Evolutionary conservation across 2,797 vertebrate genomes (phyloP), one percentile per base, ranked within the genome.

Genomic region (Benthosema pterotum): DNA sequence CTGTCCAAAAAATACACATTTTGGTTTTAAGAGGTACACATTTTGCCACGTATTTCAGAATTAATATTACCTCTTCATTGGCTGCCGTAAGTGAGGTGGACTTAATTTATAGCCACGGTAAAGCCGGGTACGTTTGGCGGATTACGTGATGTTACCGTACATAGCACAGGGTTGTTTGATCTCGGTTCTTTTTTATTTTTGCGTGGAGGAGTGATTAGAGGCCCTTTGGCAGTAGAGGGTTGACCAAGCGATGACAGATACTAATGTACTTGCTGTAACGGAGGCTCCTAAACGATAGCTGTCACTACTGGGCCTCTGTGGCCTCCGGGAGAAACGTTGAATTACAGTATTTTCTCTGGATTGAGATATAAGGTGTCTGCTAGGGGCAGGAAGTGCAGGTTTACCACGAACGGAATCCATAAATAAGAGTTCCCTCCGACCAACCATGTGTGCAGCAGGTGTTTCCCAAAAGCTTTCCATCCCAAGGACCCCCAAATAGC

Each of bases 231-330:
- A 80, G 65, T 14, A 16, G n/a, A 67, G 53, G 54, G 45, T 69
- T 68, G 66, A 79, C 77, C 73, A 75, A 51, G 72, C 77, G 76
- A 80, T 80, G 77, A 84, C 77, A 85, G 67, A 76, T 68, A 79
- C 60, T 78, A 83, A 79, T 74, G 56, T 11, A 51, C 77, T 74
- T 59, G 11, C 8, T 38, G 32, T 38, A 67, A 60, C 67, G 74
- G 63, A 83, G 66, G 79, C 77, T 78, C 74, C 63, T 67, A 49
- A n/a, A 67, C 63, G 71, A 71, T 56, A 65, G 65, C 50, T 78
- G 72, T 74, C 54, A 32, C 65, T 56, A n/a, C n/a, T n/a, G n/a
- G 25, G 56, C 63, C 63, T 76, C 25, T 64, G 61, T 57, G 67
- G 61, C 60, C 52, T 53, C 32, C 32, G 32, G 32, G 18, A 77